Percentiles rank a stretch among this genome's conserved stretches.
Evolutionary conservation across 2,113 vertebrate genomes (phyloP).

Genomic region (Copsychus sechellarum): DNA sequence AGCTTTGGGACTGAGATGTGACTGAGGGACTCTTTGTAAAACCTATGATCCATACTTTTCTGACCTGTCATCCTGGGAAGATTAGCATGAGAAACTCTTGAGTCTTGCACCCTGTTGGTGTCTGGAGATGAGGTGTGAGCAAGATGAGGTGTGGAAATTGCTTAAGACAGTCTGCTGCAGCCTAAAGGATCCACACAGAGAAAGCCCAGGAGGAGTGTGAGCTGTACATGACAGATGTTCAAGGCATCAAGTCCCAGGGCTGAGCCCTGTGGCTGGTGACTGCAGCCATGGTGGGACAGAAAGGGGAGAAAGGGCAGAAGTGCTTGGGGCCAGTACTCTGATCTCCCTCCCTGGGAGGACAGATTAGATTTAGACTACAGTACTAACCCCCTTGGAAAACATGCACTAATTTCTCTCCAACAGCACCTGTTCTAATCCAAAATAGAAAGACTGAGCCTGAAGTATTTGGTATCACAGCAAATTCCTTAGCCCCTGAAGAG

Average conservation of each 20-base stretch:
- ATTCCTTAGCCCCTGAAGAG: not conserved
- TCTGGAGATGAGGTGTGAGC: not conserved
- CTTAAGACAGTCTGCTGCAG: not conserved
- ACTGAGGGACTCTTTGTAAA: not conserved
- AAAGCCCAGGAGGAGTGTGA: too few relatives aligned
- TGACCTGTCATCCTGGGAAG: not conserved
- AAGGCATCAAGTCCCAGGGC: not conserved
- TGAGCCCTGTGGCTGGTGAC: accelerated
- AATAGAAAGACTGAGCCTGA: not conserved
- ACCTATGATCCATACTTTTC: not conserved
- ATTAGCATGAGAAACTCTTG: not conserved
- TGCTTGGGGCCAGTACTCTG: not conserved
- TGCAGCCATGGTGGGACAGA: not conserved
- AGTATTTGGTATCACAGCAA: not conserved
- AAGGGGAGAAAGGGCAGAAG: not conserved
- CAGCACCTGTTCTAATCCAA: not conserved
- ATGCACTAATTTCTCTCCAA: not conserved
- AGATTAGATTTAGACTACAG: not conserved
- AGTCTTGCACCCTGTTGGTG: not conserved
- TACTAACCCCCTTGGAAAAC: not conserved
- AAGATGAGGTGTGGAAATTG: not conserved
- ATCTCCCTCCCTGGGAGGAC: not conserved
- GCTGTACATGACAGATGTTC: not conserved
- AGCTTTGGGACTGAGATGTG: not conserved
- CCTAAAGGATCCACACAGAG: not conserved